Conservation (phyloP, 2,797 vertebrate genomes). For the Rhodeus uyekii region DNA sequence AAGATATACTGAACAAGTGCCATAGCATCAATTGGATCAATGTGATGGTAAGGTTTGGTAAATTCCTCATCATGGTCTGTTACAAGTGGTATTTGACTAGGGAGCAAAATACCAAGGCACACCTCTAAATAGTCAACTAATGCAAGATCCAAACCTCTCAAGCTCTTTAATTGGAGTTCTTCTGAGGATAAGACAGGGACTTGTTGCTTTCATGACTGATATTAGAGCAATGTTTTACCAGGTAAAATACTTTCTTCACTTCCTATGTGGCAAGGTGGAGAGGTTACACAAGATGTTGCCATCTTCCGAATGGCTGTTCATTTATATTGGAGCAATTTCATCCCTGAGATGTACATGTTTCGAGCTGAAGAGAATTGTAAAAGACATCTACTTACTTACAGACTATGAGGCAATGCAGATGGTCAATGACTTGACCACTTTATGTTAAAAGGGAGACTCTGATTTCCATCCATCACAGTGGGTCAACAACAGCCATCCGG, state of each 20-base stretch:
- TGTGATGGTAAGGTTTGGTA: background rate
- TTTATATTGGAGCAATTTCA: conserved; percentile 36
- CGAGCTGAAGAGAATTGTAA: conserved; percentile 10
- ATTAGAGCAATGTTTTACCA: conserved; percentile 33
- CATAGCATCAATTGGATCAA: background rate
- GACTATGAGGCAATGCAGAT: background rate
- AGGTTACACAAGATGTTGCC: conserved; percentile 1
- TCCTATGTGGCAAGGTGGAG: conserved; percentile 25
- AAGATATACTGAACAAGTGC: conserved; percentile 14
- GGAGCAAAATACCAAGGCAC: background rate
- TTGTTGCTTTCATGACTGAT: conserved; percentile 18
- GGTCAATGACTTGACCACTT: background rate
- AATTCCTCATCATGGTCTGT: conserved; percentile 12
- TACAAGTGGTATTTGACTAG: background rate
- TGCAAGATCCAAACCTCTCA: conserved; percentile 6
- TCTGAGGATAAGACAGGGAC: conserved; percentile 11
- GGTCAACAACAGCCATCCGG: conserved; percentile 21
- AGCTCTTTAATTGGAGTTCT: conserved; percentile 11
- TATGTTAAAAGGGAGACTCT: conserved; percentile 1
- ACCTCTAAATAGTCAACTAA: conserved; percentile 13
- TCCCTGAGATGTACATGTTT: conserved; percentile 19
- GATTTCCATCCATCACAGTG: conserved; percentile 33
- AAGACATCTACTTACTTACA: background rate
- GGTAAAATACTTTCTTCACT: background rate
- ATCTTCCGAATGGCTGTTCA: conserved; percentile 32